These are phyloP conservation scores for Epinephelus fuscoguttatus DNA, from an alignment of 2,113 vertebrate genomes.

Conservation along the genomic window DNA sequence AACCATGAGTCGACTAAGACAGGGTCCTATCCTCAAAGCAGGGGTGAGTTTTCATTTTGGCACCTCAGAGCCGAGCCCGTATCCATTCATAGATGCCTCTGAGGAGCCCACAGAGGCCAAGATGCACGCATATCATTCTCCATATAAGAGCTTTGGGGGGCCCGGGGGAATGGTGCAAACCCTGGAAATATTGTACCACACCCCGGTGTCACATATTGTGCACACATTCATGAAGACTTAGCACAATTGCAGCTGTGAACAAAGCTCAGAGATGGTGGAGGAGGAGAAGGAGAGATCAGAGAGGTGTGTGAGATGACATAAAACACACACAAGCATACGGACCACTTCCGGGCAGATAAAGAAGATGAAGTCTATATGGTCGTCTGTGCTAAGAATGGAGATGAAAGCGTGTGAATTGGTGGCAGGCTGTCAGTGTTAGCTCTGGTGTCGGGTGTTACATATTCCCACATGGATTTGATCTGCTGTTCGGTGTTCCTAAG, in stretches of 20 bases:
- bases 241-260: constrained; percentile 3
- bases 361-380: constrained; percentile 29
- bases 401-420: constrained; percentile 38
- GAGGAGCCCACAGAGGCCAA: constrained; percentile 9
- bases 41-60: constrained; percentile 60
- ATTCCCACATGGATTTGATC: constrained; percentile 51
- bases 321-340: not conserved
- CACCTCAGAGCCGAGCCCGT: constrained; percentile 27
- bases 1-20: constrained; percentile 17
- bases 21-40: constrained; percentile 22
- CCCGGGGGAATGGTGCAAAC: constrained; percentile 38
- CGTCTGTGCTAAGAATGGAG: constrained; percentile 38
- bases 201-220: constrained; percentile 14
- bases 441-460: constrained; percentile 53
- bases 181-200: constrained; percentile 19
- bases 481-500: constrained; percentile 28
- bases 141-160: not conserved
- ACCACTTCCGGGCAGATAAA: constrained; percentile 1
- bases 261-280: constrained; percentile 7
- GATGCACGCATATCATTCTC: constrained; percentile 1
- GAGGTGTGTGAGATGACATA: not conserved
- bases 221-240: constrained; percentile 25
- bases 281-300: not conserved
- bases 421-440: constrained; percentile 47
- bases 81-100: constrained; percentile 34